A percentile compares a stretch with the other conserved stretches of the same genome.
Conservation (phyloP, 2,888 invertebrate genomes). For the Hymenopus coronatus region DNA sequence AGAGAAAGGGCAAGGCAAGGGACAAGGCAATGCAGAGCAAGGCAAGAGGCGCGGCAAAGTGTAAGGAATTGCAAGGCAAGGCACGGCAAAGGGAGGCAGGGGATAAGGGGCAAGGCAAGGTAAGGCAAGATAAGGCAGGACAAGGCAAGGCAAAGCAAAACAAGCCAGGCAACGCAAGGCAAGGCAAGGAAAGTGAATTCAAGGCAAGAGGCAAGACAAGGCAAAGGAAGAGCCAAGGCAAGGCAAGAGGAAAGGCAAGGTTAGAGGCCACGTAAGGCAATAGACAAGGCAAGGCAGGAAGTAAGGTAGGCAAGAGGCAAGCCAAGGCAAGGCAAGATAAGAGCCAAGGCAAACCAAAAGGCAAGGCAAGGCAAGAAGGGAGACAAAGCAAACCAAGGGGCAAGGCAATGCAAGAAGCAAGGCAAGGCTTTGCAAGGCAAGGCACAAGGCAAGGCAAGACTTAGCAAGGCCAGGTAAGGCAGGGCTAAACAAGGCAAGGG, state of each 20-base stretch:
- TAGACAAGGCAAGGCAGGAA: background rate
- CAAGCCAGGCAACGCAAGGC: background rate
- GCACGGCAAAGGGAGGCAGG: background rate
- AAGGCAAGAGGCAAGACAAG: background rate
- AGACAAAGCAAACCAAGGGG: no score
- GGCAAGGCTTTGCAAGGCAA: background rate
- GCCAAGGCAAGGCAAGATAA: background rate
- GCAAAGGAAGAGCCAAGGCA: background rate
- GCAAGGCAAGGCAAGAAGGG: background rate
- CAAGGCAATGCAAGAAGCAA: no score
- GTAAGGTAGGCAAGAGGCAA: background rate
- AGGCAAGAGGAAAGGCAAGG: no score
- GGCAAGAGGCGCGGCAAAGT: background rate
- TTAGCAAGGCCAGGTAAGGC: slow-evolving; percentile 15
- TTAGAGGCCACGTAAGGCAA: no score
- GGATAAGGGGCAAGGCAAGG: no score
- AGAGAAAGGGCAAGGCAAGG: no score
- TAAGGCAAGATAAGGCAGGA: background rate
- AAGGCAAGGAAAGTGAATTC: background rate
- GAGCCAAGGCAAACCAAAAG: background rate
- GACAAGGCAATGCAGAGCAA: no score
- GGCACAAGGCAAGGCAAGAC: slow-evolving; percentile 2
- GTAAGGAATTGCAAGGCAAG: background rate
- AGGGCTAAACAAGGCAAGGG: no score
- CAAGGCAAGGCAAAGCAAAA: background rate